Percentiles rank a stretch among this genome's conserved stretches.
Conservation (phyloP, 2,888 invertebrate genomes). For the Ochlodes sylvanus region DNA sequence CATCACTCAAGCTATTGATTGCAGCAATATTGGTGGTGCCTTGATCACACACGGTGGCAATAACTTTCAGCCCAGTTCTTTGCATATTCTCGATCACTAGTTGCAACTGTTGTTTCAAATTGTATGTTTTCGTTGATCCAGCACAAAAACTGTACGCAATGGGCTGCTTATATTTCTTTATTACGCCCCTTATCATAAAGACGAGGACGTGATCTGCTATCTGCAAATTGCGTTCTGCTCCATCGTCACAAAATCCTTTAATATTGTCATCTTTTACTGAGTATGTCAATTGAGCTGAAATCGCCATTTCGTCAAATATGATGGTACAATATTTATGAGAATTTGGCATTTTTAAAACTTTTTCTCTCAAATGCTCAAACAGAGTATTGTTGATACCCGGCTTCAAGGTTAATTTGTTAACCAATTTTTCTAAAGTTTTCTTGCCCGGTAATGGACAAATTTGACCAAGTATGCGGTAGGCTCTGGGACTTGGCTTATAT, state of each 20-base stretch:
- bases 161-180: conserved; percentile 48
- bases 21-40: conserved; percentile 6
- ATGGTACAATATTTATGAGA: conserved; percentile 28
- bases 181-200: conserved; percentile 43
- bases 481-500: conserved; percentile 41
- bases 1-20: background rate
- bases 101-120: conserved; percentile 27
- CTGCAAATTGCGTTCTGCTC: background rate
- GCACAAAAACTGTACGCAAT: conserved; percentile 39
- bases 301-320: conserved; percentile 39
- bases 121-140: conserved; percentile 18
- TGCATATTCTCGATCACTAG: conserved; percentile 35
- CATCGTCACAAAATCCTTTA: background rate
- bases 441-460: conserved; percentile 31
- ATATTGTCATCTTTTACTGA: conserved; percentile 13
- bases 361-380: conserved; percentile 18
- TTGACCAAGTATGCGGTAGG: conserved; percentile 37
- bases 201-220: conserved; percentile 38
- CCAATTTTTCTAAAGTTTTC: conserved; percentile 27
- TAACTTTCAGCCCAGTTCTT: conserved; percentile 33
- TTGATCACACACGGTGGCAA: conserved; percentile 41
- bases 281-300: conserved; percentile 31
- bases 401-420: conserved; percentile 20
- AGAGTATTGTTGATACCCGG: conserved; percentile 17
- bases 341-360: conserved; percentile 21